Base-by-base conservation (phyloP, 2,797 vertebrate species). In the Arctocebus calabarensis region DNA sequence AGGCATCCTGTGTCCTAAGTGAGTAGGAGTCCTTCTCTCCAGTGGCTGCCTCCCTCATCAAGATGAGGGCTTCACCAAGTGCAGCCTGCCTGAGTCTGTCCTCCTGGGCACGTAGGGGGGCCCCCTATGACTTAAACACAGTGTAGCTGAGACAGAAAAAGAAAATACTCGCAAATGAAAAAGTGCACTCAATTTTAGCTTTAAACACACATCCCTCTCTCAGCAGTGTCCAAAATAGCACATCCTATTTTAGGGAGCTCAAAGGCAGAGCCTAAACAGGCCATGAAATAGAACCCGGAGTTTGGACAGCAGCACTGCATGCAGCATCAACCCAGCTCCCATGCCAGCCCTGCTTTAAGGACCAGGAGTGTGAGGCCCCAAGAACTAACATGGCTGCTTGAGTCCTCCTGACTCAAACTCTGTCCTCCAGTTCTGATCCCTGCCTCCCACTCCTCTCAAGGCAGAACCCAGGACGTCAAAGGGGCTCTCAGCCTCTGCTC, bases 81-180 rank as follows among this genome's bases (percentile, higher is more conserved):
- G 10, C 1, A 57, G 20, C 1, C 48, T 10, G 77, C 78, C 81
- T 27, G 52, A 45, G 45, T 75, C 71, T 88, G 81, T 75, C 82
- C 52, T 57, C 66, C 25, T 34, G 16, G 27, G 27, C 3, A 52
- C 25, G n/a, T 74, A 25, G 59, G 34, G 25, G 59, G 88, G 81
- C 57, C 45, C 45, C n/a, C 48, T 23, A 5, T 14, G 48, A 27
- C 62, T 90, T 82, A 83, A 78, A 82, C 64, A 92, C 66, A 81
- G 34, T 57, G 81, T 87, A 84, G 40, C 11, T 71, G 23, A 79
- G 68, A 57, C 81, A 73, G 77, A 85, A 88, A 95, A 93, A 82
- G 77, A 90, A 90, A 94, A 96, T 90, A 90, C 87, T 95, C 74
- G 0, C 68, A 90, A 97, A 95, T 95, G 94, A 90, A 59, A 87